Base-by-base conservation (phyloP, 1,140 invertebrate species). In the Centruroides vittatus region DNA sequence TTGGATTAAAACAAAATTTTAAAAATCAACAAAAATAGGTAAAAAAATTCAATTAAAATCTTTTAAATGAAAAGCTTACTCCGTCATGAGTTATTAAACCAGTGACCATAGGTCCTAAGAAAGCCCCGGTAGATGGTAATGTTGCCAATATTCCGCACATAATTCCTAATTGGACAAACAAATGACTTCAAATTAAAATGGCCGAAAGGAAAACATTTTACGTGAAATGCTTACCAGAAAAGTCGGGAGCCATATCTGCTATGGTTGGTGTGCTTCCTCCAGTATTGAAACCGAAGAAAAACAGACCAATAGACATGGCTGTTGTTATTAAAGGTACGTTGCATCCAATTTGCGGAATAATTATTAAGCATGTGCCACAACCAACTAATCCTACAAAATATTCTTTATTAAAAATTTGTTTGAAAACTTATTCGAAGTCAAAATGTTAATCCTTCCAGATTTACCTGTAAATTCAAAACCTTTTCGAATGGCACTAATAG, bases 1-100 rank as follows among this genome's bases (percentile, higher is more conserved):
- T 88, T 73, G 23, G 23, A 23, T 23, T 41, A 41, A 34, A 74
- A 74, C 70, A 61, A 63, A 69, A 41, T 62, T 57, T 41, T 6
- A 41, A 41, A 41, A 41, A 41, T 41, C 8, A 6, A 41, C 3
- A 41, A 41, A 41, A 8, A 23, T 41, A 6, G 5, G 41, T 6
- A 41, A 41, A 41, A n/a, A 41, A 41, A 41, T 6, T 41, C 3
- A 41, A 41, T 41, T 41, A 6, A 8, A 41, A 41, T 8, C 5
- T 41, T 41, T 6, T 8, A 41, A 8, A 41, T 41, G 41, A 41
- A 41, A 41, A 8, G 8, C 41, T 41, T 41, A 41, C 41, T 8
- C 41, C 41, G 41, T 41, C 8, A 6, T 41, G 5, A 41, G 41
- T 41, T 41, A 41, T 5, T 41, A 8, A 5, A 41, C 41, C 41